A percentile compares a stretch with the other conserved stretches of the same genome.
Evolutionary conservation across 2,113 vertebrate genomes (phyloP).

Genomic region (Zosterops borbonicus): DNA sequence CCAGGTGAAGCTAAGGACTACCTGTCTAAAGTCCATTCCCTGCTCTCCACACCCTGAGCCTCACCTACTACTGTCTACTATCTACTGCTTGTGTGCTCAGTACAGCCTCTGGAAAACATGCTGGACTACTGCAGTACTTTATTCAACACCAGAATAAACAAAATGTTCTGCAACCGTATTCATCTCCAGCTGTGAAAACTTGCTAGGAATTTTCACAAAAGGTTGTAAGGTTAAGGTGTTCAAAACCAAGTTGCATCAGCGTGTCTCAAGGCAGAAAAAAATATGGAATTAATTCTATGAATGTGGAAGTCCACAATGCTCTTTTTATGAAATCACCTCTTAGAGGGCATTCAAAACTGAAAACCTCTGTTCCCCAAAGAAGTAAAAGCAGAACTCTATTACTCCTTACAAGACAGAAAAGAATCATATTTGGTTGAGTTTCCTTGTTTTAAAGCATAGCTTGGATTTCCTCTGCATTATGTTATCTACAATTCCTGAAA

Average conservation of each 20-base stretch:
- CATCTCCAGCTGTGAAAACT: neutral
- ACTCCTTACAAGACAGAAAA: neutral
- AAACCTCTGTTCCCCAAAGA: neutral
- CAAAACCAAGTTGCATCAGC: neutral
- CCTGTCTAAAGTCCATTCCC: conserved; percentile 28
- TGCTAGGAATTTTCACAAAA: neutral
- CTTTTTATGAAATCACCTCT: neutral
- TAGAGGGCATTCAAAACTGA: neutral
- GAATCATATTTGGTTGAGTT: neutral
- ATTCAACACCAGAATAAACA: neutral
- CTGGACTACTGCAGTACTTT: neutral
- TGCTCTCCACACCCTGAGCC: conserved; percentile 20
- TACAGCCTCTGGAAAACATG: neutral
- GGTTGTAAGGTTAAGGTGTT: neutral
- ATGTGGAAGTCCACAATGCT: neutral
- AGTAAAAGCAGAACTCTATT: neutral
- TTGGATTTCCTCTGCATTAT: neutral
- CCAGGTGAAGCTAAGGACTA: neutral
- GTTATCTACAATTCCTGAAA: neutral
- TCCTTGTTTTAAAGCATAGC: neutral
- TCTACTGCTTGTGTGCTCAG: neutral
- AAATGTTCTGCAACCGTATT: neutral
- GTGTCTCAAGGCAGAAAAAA: neutral
- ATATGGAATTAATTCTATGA: neutral
- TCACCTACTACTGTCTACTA: neutral